Evolutionary conservation across 1,140 invertebrate genomes (phyloP).

Genomic region (Wiebesia pumilae): DNA sequence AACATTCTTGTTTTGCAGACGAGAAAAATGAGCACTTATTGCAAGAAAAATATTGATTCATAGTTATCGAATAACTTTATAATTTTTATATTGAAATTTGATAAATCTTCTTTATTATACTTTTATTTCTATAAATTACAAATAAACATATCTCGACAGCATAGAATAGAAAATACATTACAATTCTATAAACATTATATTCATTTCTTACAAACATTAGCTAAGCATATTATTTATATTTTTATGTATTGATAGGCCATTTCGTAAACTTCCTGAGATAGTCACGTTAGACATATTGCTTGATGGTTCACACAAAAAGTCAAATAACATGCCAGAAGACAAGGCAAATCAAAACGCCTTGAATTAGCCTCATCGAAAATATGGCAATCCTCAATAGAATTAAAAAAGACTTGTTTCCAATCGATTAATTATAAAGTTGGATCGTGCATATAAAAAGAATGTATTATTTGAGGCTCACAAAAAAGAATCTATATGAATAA

Average conservation of each 20-base stretch:
- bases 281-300: neutral
- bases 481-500: neutral
- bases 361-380: neutral
- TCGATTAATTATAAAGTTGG: constrained; percentile 9
- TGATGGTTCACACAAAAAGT: neutral
- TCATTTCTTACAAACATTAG: no score
- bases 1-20: no score
- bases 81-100: no score
- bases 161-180: no score
- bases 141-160: no score
- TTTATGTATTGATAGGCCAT: neutral
- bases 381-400: neutral
- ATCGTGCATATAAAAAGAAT: neutral
- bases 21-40: no score
- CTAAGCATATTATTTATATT: no score
- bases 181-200: no score
- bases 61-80: no score
- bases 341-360: neutral
- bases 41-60: no score
- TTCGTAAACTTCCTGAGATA: neutral
- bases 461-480: neutral
- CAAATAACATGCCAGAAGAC: neutral
- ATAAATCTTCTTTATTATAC: no score
- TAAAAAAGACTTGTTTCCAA: neutral
- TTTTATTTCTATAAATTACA: no score